These are phyloP conservation scores for Drosophila mojavensis DNA, from an alignment of 1,140 invertebrate genomes.

Conservation along the genomic window DNA sequence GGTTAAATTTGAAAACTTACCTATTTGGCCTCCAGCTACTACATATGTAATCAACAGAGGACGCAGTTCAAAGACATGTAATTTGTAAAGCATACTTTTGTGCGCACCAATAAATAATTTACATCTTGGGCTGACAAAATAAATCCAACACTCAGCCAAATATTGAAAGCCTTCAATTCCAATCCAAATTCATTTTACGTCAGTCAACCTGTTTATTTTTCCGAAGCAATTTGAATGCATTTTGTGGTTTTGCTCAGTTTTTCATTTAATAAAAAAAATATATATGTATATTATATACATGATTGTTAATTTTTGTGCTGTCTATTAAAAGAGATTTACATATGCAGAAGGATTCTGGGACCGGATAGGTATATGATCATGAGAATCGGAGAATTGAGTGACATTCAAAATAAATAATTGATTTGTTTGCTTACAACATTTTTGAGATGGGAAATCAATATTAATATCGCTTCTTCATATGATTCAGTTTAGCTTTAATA, in stretches of 20 bases:
- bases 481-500: conserved; percentile 67
- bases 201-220: not conserved
- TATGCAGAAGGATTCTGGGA: conserved; percentile 14
- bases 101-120: not conserved
- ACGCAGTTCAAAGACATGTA: not conserved
- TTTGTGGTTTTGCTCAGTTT: conserved; percentile 44
- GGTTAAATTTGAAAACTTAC: no score
- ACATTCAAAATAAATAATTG: conserved; percentile 13
- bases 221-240: not conserved
- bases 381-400: conserved; percentile 48
- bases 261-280: conserved; percentile 77
- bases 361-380: conserved; percentile 40
- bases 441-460: conserved; percentile 60
- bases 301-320: conserved; percentile 39
- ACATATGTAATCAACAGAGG: not conserved
- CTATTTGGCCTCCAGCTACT: no score
- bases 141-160: not conserved
- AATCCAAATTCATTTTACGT: not conserved
- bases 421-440: conserved; percentile 34
- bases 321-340: conserved; percentile 50
- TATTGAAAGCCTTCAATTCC: not conserved
- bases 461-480: conserved; percentile 27
- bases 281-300: conserved; percentile 60
- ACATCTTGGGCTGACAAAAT: no score
- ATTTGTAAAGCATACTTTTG: not conserved